These are phyloP conservation scores for Merops nubicus DNA, from an alignment of 2,113 vertebrate species.

Conservation along the genomic window DNA sequence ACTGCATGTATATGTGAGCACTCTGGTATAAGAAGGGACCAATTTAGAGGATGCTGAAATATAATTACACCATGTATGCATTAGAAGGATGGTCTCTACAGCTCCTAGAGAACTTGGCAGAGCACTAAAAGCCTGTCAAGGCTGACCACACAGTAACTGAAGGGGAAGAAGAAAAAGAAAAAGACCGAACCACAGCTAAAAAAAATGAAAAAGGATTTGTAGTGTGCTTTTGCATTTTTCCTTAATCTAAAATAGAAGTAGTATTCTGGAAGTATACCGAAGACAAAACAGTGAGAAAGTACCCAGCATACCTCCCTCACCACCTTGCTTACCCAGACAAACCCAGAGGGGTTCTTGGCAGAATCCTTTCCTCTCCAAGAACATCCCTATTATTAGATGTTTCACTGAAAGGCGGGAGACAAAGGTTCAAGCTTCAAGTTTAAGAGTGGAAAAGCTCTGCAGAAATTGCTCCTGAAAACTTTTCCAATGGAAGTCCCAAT, in stretches of 20 bases:
- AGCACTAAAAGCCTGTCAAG: constrained; percentile 28
- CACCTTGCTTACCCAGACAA: not conserved
- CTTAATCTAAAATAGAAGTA: constrained; percentile 5
- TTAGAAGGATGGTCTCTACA: constrained; percentile 12
- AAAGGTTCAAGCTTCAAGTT: not conserved
- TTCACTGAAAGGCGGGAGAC: not conserved
- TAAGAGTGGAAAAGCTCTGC: not conserved
- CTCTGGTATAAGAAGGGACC: not conserved
- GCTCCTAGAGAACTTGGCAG: constrained; percentile 15
- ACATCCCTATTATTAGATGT: rapidly evolving
- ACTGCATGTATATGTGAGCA: not conserved
- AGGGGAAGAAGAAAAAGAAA: not conserved
- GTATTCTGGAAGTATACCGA: not conserved
- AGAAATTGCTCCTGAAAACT: not conserved
- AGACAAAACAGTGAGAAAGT: not conserved
- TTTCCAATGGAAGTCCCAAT: not conserved
- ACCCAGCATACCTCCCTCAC: not conserved
- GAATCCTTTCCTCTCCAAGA: not conserved
- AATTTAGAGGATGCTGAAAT: constrained; percentile 17
- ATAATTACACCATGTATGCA: constrained; percentile 45
- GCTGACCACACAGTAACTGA: constrained; percentile 5
- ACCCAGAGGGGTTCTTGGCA: not conserved
- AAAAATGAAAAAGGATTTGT: not conserved
- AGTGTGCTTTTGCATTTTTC: not conserved
- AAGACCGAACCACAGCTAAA: not conserved